Conservation (phyloP, 2,797 vertebrate genomes). For the Chromobotia macracanthus region DNA sequence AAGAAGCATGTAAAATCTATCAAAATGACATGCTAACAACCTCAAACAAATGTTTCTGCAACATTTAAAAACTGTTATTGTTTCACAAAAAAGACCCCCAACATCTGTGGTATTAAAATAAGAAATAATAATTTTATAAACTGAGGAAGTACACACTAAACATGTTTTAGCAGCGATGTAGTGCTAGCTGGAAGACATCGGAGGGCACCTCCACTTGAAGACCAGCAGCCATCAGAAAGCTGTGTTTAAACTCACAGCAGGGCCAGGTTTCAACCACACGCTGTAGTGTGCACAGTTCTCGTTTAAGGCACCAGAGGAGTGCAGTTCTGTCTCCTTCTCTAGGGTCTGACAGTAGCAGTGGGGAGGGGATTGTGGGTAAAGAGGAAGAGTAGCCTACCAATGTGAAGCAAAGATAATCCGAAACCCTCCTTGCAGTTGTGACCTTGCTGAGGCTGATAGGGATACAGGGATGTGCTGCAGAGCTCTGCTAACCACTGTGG, state of each 20-base stretch:
- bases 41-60: neutral
- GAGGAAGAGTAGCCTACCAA: conserved; percentile 45
- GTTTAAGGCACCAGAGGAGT: conserved; percentile 36
- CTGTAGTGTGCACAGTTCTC: conserved; percentile 12
- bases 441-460: conserved; percentile 25
- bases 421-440: conserved; percentile 1
- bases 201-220: neutral
- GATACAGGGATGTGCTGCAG: conserved; percentile 20
- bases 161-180: neutral
- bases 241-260: conserved; percentile 48
- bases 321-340: conserved; percentile 6
- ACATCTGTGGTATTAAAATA: no score
- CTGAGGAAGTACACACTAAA: neutral
- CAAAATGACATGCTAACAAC: no score
- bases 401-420: conserved; percentile 31
- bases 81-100: no score
- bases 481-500: conserved; percentile 14
- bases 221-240: conserved; percentile 39
- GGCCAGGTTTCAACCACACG: conserved; percentile 26
- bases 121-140: neutral
- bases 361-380: conserved; percentile 47
- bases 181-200: neutral
- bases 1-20: no score
- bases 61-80: no score
- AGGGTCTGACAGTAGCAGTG: conserved; percentile 33